These are phyloP conservation scores for Sebastes oblongus DNA, from an alignment of 2,797 vertebrate genomes.

Conservation along the genomic window DNA sequence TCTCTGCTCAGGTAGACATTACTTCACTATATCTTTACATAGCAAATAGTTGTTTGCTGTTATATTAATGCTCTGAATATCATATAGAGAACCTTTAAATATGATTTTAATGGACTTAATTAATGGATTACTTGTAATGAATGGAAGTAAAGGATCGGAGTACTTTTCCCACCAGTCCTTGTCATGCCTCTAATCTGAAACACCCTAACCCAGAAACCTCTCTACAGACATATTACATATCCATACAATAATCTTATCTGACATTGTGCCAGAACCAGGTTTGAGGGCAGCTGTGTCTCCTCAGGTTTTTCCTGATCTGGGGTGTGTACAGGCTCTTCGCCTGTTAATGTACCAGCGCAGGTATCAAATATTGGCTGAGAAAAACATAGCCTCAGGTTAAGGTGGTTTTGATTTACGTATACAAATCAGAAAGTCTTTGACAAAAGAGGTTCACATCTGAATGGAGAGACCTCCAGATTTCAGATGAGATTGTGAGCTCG, in stretches of 20 bases:
- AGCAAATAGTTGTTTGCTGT: not conserved
- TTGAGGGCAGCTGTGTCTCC: constrained; percentile 21
- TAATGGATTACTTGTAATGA: not conserved
- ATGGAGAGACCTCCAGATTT: constrained; percentile 30
- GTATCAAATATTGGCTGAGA: constrained; percentile 34
- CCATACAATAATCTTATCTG: constrained; percentile 31
- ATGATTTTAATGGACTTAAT: not conserved
- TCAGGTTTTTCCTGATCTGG: constrained; percentile 46
- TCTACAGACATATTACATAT: constrained; percentile 14
- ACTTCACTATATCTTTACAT: not conserved
- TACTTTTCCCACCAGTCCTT: not conserved
- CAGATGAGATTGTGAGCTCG: constrained; percentile 30
- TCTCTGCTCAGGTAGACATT: not conserved
- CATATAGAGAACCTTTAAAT: not conserved
- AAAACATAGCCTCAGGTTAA: constrained; percentile 29
- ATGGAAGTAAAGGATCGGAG: not conserved
- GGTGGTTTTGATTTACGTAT: constrained; percentile 22
- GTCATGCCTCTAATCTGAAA: constrained; percentile 11
- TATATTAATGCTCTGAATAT: not conserved
- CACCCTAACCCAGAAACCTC: constrained; percentile 40
- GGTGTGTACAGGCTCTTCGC: constrained; percentile 4
- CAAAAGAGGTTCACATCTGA: constrained; percentile 15
- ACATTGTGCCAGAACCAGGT: constrained; percentile 19
- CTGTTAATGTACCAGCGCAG: constrained; percentile 1
- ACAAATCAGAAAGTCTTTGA: constrained; percentile 25